Evolutionary conservation across 64 coral and sea anemone genomes (phyloP).

Genomic region (Montipora efflorescens): DNA sequence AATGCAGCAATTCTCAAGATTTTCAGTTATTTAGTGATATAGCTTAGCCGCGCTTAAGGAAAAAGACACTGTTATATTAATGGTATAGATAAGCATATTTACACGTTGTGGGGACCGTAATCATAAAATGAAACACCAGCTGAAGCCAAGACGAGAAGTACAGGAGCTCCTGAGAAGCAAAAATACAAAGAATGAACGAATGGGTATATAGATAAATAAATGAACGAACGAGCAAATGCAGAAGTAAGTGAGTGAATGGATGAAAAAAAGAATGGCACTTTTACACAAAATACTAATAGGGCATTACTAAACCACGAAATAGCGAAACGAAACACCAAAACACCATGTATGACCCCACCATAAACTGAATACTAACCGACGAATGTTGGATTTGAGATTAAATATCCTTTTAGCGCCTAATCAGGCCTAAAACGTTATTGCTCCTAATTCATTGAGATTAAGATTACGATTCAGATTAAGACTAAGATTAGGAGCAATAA

Average conservation of each 20-base stretch:
- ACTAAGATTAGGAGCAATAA: no score
- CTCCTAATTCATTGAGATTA: no score
- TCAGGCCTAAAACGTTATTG: no score
- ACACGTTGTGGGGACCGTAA: constrained; percentile 69
- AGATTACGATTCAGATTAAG: no score
- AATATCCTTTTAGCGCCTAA: no score
- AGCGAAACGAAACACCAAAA: no score
- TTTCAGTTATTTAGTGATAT: neutral
- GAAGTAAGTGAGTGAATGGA: neutral
- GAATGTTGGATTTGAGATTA: no score
- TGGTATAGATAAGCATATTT: neutral
- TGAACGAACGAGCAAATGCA: neutral
- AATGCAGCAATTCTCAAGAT: neutral
- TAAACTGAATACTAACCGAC: no score
- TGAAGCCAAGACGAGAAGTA: constrained; percentile 43
- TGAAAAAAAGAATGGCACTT: neutral
- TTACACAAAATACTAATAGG: no score
- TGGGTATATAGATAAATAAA: neutral
- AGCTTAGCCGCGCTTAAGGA: neutral
- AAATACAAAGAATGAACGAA: neutral
- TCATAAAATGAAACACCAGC: constrained; percentile 53
- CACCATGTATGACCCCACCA: no score
- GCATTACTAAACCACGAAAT: no score
- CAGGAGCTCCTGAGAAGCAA: constrained; percentile 30
- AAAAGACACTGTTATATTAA: neutral